Evolutionary conservation across 2,113 vertebrate species (phyloP).

Genomic region (Varanus salvator): DNA sequence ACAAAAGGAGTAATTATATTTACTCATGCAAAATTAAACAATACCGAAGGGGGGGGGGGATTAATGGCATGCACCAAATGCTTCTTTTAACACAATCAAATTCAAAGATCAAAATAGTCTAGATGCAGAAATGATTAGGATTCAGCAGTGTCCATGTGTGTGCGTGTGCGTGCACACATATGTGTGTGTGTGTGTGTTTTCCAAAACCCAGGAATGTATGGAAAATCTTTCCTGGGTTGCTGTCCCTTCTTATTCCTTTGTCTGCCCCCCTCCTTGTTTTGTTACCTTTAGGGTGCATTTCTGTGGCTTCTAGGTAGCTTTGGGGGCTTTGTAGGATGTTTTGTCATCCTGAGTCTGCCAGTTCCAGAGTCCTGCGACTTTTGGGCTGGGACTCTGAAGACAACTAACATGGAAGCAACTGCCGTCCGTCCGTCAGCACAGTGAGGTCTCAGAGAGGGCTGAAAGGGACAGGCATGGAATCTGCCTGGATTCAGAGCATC

Average conservation of each 20-base stretch:
- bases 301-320: too few relatives aligned
- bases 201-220: constrained; percentile 35
- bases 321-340: too few relatives aligned
- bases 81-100: constrained; percentile 78
- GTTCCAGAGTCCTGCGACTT: too few relatives aligned
- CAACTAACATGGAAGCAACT: too few relatives aligned
- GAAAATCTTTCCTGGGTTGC: constrained; percentile 51
- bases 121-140: constrained; percentile 69
- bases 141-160: neutral
- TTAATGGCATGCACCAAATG: constrained; percentile 72
- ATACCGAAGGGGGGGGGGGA: constrained; percentile 61
- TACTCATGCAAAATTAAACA: constrained; percentile 86
- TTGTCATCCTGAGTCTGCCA: too few relatives aligned
- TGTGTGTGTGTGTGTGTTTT: constrained; percentile 33
- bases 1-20: constrained; percentile 87
- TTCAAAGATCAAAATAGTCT: constrained; percentile 70
- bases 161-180: too few relatives aligned
- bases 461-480: too few relatives aligned
- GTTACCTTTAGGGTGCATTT: too few relatives aligned
- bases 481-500: too few relatives aligned
- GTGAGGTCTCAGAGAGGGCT: too few relatives aligned
- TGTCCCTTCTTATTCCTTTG: constrained; percentile 39
- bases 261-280: neutral
- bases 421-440: too few relatives aligned
- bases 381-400: too few relatives aligned